Evolutionary conservation across 1,140 invertebrate species (phyloP).

Genomic region (Lepidostoma basale): DNA sequence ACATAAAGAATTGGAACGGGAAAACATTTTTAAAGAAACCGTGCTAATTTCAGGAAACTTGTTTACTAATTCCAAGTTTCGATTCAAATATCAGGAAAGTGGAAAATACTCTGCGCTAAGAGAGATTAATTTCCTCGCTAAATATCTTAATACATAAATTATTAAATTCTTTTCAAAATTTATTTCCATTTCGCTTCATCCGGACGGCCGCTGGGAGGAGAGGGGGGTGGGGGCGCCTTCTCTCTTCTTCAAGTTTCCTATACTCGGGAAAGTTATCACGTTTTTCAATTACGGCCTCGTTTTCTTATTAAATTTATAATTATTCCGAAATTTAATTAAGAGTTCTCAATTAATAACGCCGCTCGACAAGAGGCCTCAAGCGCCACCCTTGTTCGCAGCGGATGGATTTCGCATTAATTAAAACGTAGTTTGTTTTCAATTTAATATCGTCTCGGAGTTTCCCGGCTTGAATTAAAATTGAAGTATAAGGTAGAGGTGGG

Average conservation of each 20-base stretch:
- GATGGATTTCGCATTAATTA: slow-evolving; percentile 47
- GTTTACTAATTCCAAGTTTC: no score
- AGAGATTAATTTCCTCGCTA: slow-evolving; percentile 1
- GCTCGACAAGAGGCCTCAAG: slow-evolving; percentile 21
- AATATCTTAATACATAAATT: neutral
- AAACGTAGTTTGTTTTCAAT: slow-evolving; percentile 47
- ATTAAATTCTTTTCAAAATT: neutral
- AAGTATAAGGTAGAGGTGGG: slow-evolving; percentile 42
- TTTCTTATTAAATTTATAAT: slow-evolving; percentile 48
- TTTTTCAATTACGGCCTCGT: slow-evolving; percentile 47
- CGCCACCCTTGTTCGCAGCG: slow-evolving; percentile 35
- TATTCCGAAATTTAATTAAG: slow-evolving; percentile 48
- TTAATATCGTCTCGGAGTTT: slow-evolving; percentile 38
- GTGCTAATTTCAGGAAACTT: no score
- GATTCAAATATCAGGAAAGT: no score
- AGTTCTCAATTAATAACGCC: slow-evolving; percentile 46
- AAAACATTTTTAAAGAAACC: no score
- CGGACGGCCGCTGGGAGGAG: neutral
- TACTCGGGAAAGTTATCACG: slow-evolving; percentile 30
- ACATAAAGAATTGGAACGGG: no score
- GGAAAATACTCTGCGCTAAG: neutral
- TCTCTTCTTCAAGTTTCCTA: slow-evolving; percentile 4
- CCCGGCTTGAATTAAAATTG: slow-evolving; percentile 40
- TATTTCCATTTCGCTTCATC: neutral
- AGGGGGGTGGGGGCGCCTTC: neutral